Base-by-base conservation (phyloP, 2,888 invertebrate species). In the Drosophila anceps region DNA sequence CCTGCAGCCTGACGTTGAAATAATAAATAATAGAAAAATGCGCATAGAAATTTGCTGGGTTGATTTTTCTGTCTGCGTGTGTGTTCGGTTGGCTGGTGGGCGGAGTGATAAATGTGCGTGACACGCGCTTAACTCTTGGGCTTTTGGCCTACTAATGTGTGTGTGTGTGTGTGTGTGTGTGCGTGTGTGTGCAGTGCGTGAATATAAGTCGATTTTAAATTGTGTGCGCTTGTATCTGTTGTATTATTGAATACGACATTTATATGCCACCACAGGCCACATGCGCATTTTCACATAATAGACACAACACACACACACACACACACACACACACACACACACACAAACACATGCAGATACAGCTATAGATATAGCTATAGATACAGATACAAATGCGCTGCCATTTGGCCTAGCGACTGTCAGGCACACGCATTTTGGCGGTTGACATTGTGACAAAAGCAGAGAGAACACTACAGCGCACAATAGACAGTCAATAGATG, bases 11-110 rank as follows among this genome's bases (percentile, higher is more conserved):
- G 29, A n/a, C 24, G 48, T 70, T 80, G 50, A 69, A 78, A 88
- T 82, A 79, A 89, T 89, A 84, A 89, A 89, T 89, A 84, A 89
- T 89, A 73, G 67, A 87, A 87, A 87, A 89, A 84, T 87, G 71
- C 89, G 89, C 89, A 89, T 87, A 76, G 88, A 64, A 84, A 86
- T 77, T 77, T 67, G 71, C 24, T 50, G 54, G 54, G 24, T 24
- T 24, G 24, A 24, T 24, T 24, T 24, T 3, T 2, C 24, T 24
- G 24, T 24, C 2, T 24, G 24, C 4, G 24, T 24, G 24, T 24
- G 24, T 24, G 24, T 24, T 24, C 4, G 24, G 24, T 24, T 24
- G 46, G 29, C 64, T 48, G 61, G 48, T 54, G 4, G 37, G 27
- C 18, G n/a, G 13, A 1, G 43, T n/a, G 48, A 18, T 27, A 75